Percentiles rank a stretch among this genome's conserved stretches.
Evolutionary conservation across 1,140 invertebrate genomes (phyloP).

Genomic region (Pseudoatta argentina): DNA sequence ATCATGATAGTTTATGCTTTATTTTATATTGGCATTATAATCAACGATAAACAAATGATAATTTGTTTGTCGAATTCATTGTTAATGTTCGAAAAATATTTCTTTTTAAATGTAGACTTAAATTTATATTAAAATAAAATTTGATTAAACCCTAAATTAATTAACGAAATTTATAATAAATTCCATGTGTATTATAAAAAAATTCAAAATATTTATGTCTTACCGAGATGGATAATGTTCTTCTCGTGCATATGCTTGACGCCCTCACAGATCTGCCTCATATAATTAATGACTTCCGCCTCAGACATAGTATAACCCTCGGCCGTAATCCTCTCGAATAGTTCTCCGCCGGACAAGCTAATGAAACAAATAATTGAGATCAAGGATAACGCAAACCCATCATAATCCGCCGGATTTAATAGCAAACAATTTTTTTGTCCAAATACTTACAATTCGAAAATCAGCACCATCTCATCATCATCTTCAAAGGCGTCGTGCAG

Average conservation of each 20-base stretch:
- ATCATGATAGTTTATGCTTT: not conserved
- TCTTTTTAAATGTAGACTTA: not conserved
- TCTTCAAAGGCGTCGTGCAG: constrained; percentile 99
- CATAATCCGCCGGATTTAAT: not conserved
- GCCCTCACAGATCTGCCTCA: constrained; percentile 99
- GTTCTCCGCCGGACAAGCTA: constrained; percentile 98
- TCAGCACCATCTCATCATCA: constrained; percentile 99
- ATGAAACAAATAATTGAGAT: constrained; percentile 53
- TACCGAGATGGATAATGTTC: constrained; percentile 98
- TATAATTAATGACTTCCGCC: constrained; percentile 99
- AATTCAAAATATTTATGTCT: constrained; percentile 40
- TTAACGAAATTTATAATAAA: not conserved
- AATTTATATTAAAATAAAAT: not conserved
- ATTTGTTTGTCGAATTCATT: not conserved
- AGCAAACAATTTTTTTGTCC: not conserved
- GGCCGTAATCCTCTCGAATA: constrained; percentile 99
- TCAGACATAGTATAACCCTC: constrained; percentile 99
- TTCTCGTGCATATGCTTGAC: constrained; percentile 99
- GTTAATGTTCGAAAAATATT: not conserved
- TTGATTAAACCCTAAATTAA: not conserved
- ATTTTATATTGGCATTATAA: not conserved
- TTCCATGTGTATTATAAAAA: not conserved
- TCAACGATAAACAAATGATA: not conserved
- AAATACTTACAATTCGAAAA: constrained; percentile 98
- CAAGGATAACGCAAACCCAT: not conserved